Conservation (phyloP, 1,140 invertebrate species). For the Trichonephila inaurata region DNA sequence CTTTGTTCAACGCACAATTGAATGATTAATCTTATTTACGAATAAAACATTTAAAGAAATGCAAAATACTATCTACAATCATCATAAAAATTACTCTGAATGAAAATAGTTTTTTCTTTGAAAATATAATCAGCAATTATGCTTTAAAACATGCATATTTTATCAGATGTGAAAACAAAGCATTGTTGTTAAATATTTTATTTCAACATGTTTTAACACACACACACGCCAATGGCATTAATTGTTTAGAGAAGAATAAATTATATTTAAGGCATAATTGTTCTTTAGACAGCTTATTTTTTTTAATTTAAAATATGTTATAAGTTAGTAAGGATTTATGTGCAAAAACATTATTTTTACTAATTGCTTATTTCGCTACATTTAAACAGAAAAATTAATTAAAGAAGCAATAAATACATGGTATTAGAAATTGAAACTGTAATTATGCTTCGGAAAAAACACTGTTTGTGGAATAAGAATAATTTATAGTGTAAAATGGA, state of each 20-base stretch:
- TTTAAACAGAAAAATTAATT: neutral
- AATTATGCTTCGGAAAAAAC: neutral
- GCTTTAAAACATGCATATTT: neutral
- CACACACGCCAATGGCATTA: neutral
- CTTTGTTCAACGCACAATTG: neutral
- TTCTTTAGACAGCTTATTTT: neutral
- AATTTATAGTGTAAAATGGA: no score
- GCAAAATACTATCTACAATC: neutral
- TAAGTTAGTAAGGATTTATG: neutral
- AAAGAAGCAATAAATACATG: neutral
- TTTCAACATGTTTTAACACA: neutral
- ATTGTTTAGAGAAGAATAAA: neutral
- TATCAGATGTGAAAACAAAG: neutral
- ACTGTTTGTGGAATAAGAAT: neutral
- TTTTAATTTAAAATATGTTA: neutral
- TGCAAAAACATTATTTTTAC: neutral
- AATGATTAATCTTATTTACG: conserved; percentile 1
- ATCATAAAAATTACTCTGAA: neutral
- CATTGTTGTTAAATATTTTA: neutral
- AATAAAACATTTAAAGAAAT: neutral
- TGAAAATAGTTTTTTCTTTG: neutral
- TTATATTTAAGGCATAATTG: neutral
- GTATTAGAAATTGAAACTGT: neutral
- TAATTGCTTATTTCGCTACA: neutral
- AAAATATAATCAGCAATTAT: neutral